Evolutionary conservation across 2,888 invertebrate genomes (phyloP).

Genomic region (Erynnis tages): DNA sequence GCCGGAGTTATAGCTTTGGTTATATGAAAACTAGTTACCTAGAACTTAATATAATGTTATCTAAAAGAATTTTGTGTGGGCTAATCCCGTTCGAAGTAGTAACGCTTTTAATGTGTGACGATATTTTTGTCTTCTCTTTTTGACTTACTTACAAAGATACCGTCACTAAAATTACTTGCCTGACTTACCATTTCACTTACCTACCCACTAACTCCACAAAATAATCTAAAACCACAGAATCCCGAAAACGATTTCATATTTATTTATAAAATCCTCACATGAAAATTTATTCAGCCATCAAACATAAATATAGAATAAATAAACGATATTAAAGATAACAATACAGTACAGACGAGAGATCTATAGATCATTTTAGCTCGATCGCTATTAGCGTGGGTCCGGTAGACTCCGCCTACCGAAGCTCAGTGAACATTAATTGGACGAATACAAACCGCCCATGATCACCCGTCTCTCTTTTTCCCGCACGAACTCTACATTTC

Average conservation of each 20-base stretch:
- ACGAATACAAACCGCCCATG: conserved; percentile 69
- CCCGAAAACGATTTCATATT: conserved; percentile 32
- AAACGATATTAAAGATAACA: conserved; percentile 73
- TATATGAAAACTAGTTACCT: no score
- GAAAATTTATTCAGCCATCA: conserved; percentile 70
- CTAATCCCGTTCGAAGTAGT: no score
- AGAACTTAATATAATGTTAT: no score
- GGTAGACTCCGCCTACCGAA: conserved; percentile 68
- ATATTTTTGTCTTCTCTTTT: no score
- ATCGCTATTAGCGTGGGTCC: conserved; percentile 75
- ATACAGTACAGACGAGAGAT: conserved; percentile 68
- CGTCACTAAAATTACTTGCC: no score
- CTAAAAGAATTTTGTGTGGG: no score
- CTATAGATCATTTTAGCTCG: conserved; percentile 79
- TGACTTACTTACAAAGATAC: no score
- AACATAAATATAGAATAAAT: conserved; percentile 71
- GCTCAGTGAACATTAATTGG: conserved; percentile 81
- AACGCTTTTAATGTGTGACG: no score
- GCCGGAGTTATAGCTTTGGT: no score
- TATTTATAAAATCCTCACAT: conserved; percentile 53
- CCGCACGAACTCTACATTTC: conserved; percentile 9
- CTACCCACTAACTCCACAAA: not conserved
- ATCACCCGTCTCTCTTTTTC: conserved; percentile 46
- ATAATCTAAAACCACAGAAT: not conserved
- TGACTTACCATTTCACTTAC: no score